These are phyloP conservation scores for Pavo muticus DNA, from an alignment of 2,113 vertebrate genomes.

Conservation along the genomic window DNA sequence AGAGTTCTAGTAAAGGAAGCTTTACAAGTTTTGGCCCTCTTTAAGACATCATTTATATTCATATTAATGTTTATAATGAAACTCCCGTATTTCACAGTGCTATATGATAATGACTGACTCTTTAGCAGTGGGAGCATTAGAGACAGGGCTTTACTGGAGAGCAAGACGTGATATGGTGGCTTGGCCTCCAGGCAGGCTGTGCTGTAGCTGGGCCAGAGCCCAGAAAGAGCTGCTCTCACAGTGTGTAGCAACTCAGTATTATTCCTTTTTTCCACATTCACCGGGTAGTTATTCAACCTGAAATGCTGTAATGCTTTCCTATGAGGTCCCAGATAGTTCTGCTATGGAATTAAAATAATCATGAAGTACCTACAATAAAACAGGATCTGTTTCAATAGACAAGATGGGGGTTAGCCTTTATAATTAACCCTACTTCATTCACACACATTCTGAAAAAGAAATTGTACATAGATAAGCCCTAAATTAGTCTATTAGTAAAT, in stretches of 20 bases:
- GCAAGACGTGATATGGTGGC: neutral
- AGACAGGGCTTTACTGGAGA: neutral
- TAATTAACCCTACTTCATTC: neutral
- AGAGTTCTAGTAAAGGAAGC: neutral
- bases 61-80: neutral
- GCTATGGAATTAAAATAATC: neutral
- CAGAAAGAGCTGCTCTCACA: neutral
- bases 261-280: neutral
- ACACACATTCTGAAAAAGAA: neutral
- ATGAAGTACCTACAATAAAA: neutral
- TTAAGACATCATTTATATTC: neutral
- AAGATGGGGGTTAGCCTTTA: neutral
- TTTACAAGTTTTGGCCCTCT: neutral
- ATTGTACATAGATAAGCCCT: rapidly evolving
- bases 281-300: neutral
- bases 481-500: neutral
- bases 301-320: neutral
- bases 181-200: neutral
- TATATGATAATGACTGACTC: neutral
- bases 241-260: rapidly evolving
- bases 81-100: rapidly evolving
- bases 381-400: neutral
- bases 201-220: neutral
- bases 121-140: neutral
- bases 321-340: neutral